Conservation (phyloP, 2,888 invertebrate species). For the Scaptomyza cyrtandrae region DNA sequence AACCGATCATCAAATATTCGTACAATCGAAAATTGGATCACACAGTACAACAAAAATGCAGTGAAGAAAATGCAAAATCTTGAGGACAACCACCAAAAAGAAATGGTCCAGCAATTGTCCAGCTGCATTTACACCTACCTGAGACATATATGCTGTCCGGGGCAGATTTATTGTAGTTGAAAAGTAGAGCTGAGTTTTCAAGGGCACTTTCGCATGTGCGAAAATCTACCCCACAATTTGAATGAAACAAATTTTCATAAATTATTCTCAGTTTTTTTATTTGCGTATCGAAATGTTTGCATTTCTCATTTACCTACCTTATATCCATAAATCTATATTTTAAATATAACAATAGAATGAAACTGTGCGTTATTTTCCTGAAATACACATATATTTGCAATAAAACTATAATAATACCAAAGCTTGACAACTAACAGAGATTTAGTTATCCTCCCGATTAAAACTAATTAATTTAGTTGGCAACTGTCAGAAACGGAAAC, state of each 20-base stretch:
- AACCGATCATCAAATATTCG: conserved; percentile 71
- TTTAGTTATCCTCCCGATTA: neutral
- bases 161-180: conserved; percentile 42
- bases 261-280: conserved; percentile 57
- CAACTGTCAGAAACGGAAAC: conserved; percentile 15
- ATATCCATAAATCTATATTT: conserved; percentile 61
- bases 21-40: conserved; percentile 40
- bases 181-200: conserved; percentile 51
- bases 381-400: neutral
- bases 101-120: conserved; percentile 39
- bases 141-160: conserved; percentile 34
- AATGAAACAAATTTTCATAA: conserved; percentile 49
- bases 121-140: conserved; percentile 57
- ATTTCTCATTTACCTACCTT: conserved; percentile 39
- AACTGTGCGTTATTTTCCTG: neutral
- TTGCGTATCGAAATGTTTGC: conserved; percentile 73
- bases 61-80: conserved; percentile 32
- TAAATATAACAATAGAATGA: conserved; percentile 23
- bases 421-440: neutral
- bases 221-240: conserved; percentile 74
- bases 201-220: conserved; percentile 61
- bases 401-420: neutral
- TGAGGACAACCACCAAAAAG: conserved; percentile 38
- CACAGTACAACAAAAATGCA: conserved; percentile 32
- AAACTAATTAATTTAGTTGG: conserved; percentile 32